A percentile compares a stretch with the other conserved stretches of the same genome.
Conservation (phyloP, 2,888 invertebrate genomes). For the Drosophila formosana region DNA sequence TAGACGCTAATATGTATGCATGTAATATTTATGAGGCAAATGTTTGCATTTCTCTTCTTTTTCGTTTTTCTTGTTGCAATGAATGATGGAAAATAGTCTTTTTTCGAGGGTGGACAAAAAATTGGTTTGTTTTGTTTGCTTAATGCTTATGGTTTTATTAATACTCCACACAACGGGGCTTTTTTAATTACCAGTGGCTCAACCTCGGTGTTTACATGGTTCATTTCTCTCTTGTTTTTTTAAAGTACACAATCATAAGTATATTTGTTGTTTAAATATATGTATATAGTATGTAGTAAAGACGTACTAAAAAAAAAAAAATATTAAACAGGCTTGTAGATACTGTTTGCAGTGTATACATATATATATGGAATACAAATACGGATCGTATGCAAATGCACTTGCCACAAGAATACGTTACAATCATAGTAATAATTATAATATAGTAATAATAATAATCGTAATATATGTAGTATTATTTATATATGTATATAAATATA, state of each 20-base stretch:
- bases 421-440: constrained; percentile 40
- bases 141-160: constrained; percentile 48
- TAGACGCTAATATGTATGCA: constrained; percentile 58
- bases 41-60: constrained; percentile 49
- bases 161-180: constrained; percentile 58
- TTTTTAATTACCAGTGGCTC: constrained; percentile 59
- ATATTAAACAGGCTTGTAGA: constrained; percentile 25
- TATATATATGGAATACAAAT: constrained; percentile 54
- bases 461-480: constrained; percentile 44
- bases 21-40: constrained; percentile 72
- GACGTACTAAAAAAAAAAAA: constrained; percentile 38
- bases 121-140: constrained; percentile 32
- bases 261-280: constrained; percentile 34
- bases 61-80: constrained; percentile 18
- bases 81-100: background rate
- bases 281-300: constrained; percentile 31
- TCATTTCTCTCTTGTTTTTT: constrained; percentile 9
- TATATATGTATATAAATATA: constrained; percentile 39
- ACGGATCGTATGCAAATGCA: constrained; percentile 34
- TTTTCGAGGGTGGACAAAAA: constrained; percentile 20
- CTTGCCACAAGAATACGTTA: constrained; percentile 54
- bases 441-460: constrained; percentile 34
- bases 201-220: constrained; percentile 65
- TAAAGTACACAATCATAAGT: constrained; percentile 50
- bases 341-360: constrained; percentile 28